Conservation (phyloP, 2,888 invertebrate genomes). For the Melanargia galathea region DNA sequence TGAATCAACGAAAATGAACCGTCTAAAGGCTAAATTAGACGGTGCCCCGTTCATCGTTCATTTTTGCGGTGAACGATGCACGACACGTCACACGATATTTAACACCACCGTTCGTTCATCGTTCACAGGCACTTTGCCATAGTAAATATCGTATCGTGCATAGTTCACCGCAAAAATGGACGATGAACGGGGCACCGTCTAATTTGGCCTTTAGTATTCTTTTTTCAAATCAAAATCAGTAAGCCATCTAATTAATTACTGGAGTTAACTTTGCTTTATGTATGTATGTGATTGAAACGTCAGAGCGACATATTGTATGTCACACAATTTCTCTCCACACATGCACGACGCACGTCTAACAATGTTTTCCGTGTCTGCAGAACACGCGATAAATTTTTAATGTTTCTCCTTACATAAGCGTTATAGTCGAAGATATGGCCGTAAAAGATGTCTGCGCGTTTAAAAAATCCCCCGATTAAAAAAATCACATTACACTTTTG, state of each 20-base stretch:
- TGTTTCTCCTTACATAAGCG: constrained; percentile 36
- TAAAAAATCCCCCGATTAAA: too few species aligned
- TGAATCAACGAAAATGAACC: too few species aligned
- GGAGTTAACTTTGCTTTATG: background rate
- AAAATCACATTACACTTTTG: too few species aligned
- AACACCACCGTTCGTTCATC: too few species aligned
- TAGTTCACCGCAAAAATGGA: too few species aligned
- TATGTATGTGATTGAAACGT: constrained; percentile 6
- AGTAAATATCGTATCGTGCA: too few species aligned
- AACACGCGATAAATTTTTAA: constrained; percentile 38
- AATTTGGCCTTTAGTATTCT: background rate
- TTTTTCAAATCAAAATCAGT: background rate
- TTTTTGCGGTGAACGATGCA: too few species aligned
- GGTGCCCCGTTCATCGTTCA: too few species aligned
- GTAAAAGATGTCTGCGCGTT: background rate
- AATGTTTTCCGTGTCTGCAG: constrained; percentile 27
- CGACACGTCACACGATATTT: too few species aligned
- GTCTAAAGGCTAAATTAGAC: too few species aligned
- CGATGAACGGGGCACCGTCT: too few species aligned
- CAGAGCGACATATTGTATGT: background rate
- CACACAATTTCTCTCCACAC: constrained; percentile 29
- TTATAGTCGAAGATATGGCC: background rate
- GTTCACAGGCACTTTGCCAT: too few species aligned
- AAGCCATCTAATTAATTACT: background rate
- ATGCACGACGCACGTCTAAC: constrained; percentile 20